Base-by-base conservation (phyloP, 2,113 vertebrate species). In the Tor tambroides region DNA sequence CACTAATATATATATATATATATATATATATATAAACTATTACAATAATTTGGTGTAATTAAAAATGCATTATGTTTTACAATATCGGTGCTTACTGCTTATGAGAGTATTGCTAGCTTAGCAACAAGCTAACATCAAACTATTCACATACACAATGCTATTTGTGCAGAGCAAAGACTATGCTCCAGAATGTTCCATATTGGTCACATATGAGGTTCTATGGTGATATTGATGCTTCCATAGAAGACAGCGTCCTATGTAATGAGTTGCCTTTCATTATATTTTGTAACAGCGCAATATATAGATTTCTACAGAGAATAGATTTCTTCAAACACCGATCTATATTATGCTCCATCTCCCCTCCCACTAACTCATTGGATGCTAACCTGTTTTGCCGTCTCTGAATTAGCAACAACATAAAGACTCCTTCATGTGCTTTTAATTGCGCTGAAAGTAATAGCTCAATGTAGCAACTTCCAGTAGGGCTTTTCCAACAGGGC, bases 401-500 rank as follows among this genome's bases (percentile, higher is more conserved):
- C 14, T 76, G 51, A 30, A 26, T 38, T 35, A 41, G 38, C 43
- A 65, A 38, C 75, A 38, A 79, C 59, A 35, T 38, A 61, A 84
- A 63, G 30, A 74, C 59, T 76, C 38, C 59, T 82, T 65, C 61
- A 43, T 75, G 65, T 69, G 67, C 12, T 51, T 83, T 87, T 93
- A 93, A 94, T 93, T 92, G 89, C 81, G 75, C 89, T 79, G 78
- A 90, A 86, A 86, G 88, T 88, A 93, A 90, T 87, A 88, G 90
- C 80, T 89, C 75, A 46, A 84, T 90, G 86, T 69, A 61, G 80
- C 87, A 84, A 91, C 89, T 85, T 80, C 90, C 90, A 84, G 88
- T 89, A 80, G 12, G 87, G 89, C 92, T 92, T 91, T 92, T 94
- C 92, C 76, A 92, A 80, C 90, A n/a, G 28, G 5, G 26, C n/a